Evolutionary conservation across 2,797 vertebrate species (phyloP).

Genomic region (Avahi laniger): DNA sequence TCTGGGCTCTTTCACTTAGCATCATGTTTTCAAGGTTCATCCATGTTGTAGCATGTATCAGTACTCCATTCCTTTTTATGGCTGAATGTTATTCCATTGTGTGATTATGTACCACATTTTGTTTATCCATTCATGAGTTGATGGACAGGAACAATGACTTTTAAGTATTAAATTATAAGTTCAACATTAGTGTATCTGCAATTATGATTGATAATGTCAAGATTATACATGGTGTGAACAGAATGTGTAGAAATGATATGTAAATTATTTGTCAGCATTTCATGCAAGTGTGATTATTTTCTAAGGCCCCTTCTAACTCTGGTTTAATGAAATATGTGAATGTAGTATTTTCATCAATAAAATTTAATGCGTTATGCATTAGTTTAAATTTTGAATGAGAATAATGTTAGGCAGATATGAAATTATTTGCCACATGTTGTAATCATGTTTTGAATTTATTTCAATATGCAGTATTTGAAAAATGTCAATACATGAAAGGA

Average conservation of each 20-base stretch:
- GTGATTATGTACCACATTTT: constrained; percentile 71
- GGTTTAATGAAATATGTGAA: constrained; percentile 75
- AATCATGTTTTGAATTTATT: constrained; percentile 76
- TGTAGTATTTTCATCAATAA: constrained; percentile 78
- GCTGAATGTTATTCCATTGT: constrained; percentile 59
- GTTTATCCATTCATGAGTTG: constrained; percentile 67
- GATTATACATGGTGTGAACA: constrained; percentile 68
- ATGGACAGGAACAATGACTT: constrained; percentile 68
- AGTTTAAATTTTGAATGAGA: constrained; percentile 74
- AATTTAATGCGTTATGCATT: constrained; percentile 75
- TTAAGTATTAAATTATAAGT: constrained; percentile 73
- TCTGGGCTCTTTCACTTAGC: constrained; percentile 57
- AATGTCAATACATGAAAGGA: constrained; percentile 77
- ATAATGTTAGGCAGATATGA: constrained; percentile 73
- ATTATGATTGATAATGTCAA: constrained; percentile 69
- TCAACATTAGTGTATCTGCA: constrained; percentile 63
- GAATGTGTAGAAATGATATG: constrained; percentile 72
- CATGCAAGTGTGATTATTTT: constrained; percentile 75
- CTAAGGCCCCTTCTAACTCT: constrained; percentile 70
- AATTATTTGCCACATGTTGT: constrained; percentile 76
- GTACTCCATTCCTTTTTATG: constrained; percentile 69
- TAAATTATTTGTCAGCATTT: constrained; percentile 76
- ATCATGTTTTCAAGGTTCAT: constrained; percentile 65
- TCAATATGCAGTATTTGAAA: constrained; percentile 79
- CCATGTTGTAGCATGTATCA: constrained; percentile 66